Base-by-base conservation (phyloP, 2,888 invertebrate species). In the Urechis unicinctus region DNA sequence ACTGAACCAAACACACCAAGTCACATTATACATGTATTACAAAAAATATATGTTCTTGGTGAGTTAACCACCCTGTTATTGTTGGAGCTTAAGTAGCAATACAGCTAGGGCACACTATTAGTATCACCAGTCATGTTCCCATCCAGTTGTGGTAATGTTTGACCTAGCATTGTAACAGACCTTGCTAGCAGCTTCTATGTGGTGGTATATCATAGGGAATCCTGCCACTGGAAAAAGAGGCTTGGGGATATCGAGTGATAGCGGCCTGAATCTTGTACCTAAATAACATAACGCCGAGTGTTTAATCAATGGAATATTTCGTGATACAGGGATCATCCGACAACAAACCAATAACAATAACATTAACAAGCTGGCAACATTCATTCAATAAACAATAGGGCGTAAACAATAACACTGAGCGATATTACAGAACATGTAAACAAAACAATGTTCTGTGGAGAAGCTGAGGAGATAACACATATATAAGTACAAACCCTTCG, bases 191-290 rank as follows among this genome's bases (percentile, higher is more conserved):
- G 96, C 93, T 78, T 95, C 93, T 52, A 98, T 93, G 72, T 96
- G 94, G 75, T 98, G 97, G 73, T 97, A 94, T 58, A 98, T 91
- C 60, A 97, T 83, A 0, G 97, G 96, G 43, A 91, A 81, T 0
- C 98, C 98, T 51, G 95, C 98, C 17, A 98, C 88, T 0, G 96
- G 96, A 78, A 98, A 98, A 21, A 98, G 78, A 0, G 97, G 97
- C 78, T 98, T 98, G 0, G 98, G 96, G n/a, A 90, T 87, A 74
- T 97, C 96, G 58, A 98, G 80, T 0, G 96, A 96, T 2, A 98
- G 81, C 0, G 98, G 98, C 0, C 98, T 86, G 79, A 98, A 98
- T 53, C 97, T 83, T 6, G 97, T 98, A 1, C 97, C 97, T 95
- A 75, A 42, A n/a, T n/a, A n/a, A n/a, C n/a, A n/a, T n/a, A n/a